Base-by-base conservation (phyloP, 2,113 vertebrate species). In the Beaufortia kweichowensis region DNA sequence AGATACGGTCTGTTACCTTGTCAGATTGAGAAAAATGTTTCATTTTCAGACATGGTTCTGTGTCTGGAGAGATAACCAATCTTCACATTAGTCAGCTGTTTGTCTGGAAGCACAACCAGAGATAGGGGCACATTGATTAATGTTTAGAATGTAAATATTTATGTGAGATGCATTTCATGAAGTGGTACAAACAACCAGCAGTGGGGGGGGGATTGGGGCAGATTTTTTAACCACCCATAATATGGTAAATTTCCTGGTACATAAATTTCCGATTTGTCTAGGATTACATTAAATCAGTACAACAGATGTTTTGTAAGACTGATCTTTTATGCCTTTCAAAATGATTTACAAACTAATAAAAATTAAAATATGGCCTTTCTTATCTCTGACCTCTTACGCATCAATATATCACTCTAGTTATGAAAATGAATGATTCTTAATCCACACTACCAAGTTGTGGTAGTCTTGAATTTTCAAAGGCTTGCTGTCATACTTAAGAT, bases 101-200 rank as follows among this genome's bases (percentile, higher is more conserved):
- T 70, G 81, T 80, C 81, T 85, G 87, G 86, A 82, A 80, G 77
- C 72, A 81, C 43, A 76, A 73, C 46, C 19, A 82, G 78, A 48
- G 81, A 91, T 87, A 86, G 77, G 82, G 87, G 84, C 21, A 39
- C 60, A 48, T 57, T 85, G 87, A 87, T 88, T 86, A 87, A 76
- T 90, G 85, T 91, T 91, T 90, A 82, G 79, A 88, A 81, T 91
- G 33, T 88, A 90, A 89, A 90, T 90, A 86, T 90, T 90, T 88
- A 87, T 76, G 68, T 84, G 85, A 70, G 70, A 84, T 88, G 82
- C 70, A 82, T 88, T 91, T 87, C 72, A 46, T 70, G 85, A 79
- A 83, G 82, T 83, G 84, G 82, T 82, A 86, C 86, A 87, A 86
- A 78, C 79, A 82, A 77, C 75, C 78, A 62, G 26, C 29, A 60